Conservation (phyloP, 1,140 invertebrate genomes). For the Monomorium pharaonis region DNA sequence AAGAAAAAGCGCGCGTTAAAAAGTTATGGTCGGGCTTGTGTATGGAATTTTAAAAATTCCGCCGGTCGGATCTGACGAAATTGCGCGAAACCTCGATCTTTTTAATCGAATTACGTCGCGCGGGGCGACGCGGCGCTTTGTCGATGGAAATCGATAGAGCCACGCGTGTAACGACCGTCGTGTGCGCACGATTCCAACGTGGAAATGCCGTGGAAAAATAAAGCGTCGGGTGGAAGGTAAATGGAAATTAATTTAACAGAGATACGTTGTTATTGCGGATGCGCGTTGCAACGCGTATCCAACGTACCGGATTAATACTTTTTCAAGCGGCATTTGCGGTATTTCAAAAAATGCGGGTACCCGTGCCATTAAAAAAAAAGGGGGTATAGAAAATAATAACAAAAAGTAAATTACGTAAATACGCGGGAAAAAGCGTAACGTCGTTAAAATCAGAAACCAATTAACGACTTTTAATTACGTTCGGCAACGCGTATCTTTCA, state of each 20-base stretch:
- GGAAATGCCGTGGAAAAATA: conserved; percentile 44
- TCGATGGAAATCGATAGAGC: conserved; percentile 56
- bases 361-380: conserved; percentile 27
- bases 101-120: conserved; percentile 55
- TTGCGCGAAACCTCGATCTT: conserved; percentile 54
- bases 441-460: neutral
- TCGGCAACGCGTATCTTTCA: neutral
- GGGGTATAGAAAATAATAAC: neutral
- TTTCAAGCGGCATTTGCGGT: conserved; percentile 30
- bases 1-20: conserved; percentile 55
- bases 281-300: conserved; percentile 9
- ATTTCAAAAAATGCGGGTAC: conserved; percentile 46
- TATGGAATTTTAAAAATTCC: conserved; percentile 52
- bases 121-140: neutral
- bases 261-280: conserved; percentile 55
- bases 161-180: conserved; percentile 30
- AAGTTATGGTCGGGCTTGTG: conserved; percentile 45
- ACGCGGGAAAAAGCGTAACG: neutral
- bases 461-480: neutral
- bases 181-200: conserved; percentile 11
- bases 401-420: neutral
- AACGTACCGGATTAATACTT: conserved; percentile 16
- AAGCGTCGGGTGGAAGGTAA: conserved; percentile 38
- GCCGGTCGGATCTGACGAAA: conserved; percentile 33
- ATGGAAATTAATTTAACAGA: conserved; percentile 61